Evolutionary conservation across 2,797 vertebrate species (phyloP).

Genomic region (Premnoplex brunnescens): DNA sequence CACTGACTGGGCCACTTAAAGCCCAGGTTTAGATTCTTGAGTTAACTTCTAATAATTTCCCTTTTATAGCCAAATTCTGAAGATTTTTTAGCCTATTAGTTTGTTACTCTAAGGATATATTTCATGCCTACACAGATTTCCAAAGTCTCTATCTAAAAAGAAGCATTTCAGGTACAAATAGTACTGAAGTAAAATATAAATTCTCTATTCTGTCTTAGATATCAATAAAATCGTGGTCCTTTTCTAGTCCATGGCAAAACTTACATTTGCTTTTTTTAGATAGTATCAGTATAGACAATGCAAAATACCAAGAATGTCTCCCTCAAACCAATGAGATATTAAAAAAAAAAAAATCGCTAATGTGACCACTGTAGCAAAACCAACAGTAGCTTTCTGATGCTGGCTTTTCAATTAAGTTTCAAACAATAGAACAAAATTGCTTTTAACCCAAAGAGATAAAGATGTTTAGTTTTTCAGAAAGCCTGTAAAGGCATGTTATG

Average conservation of each 20-base stretch:
- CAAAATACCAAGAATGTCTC: not conserved
- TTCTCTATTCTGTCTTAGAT: not conserved
- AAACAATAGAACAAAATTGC: not conserved
- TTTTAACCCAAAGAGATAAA: not conserved
- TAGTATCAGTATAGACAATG: not conserved
- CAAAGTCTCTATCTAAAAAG: not conserved
- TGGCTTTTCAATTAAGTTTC: not conserved
- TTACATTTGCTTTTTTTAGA: not conserved
- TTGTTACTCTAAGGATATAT: not conserved
- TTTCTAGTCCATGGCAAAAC: not conserved
- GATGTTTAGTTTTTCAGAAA: not conserved
- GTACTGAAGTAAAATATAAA: not conserved
- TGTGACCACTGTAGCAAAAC: not conserved
- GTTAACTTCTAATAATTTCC: not conserved
- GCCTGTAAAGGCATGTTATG: not conserved
- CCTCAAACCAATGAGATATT: not conserved
- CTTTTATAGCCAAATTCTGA: not conserved
- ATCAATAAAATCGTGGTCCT: not conserved
- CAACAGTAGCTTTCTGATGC: not conserved
- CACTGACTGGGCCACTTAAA: not conserved
- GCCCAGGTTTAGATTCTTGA: not conserved
- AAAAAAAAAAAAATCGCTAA: not conserved
- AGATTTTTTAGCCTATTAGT: not conserved
- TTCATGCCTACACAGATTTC: not conserved
- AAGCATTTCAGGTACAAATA: slow-evolving; percentile 50